Percentiles rank a stretch among this genome's conserved stretches.
Evolutionary conservation across 2,888 invertebrate genomes (phyloP).

Genomic region (Pachymerium ferrugineum): DNA sequence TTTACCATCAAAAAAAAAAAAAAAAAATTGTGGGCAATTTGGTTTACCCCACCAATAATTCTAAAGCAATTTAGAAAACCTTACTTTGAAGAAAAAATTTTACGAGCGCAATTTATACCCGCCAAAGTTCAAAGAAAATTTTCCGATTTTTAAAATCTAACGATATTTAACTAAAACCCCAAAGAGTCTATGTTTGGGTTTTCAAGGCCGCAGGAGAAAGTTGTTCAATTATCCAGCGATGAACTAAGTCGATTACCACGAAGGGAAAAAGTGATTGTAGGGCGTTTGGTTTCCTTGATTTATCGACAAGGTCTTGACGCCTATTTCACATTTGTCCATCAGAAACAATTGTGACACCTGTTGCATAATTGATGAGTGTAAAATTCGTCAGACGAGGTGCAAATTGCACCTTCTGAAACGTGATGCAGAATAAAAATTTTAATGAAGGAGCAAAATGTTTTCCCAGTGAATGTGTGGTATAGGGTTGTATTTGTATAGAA

Average conservation of each 20-base stretch:
- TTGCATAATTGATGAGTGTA: conserved; percentile 1
- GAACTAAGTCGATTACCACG: conserved; percentile 8
- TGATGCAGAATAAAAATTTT: conserved; percentile 10
- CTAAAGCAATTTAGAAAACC: neutral
- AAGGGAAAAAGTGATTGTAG: neutral
- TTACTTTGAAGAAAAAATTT: neutral
- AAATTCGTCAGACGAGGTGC: neutral
- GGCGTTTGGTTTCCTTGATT: neutral
- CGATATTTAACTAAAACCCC: too few species aligned
- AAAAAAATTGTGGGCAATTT: neutral
- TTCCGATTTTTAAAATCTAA: too few species aligned
- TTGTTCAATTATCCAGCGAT: conserved; percentile 10
- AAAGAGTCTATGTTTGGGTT: too few species aligned
- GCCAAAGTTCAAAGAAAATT: neutral
- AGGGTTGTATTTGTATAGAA: neutral
- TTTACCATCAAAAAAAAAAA: neutral
- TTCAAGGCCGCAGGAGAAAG: conserved; percentile 1
- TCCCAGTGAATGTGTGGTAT: neutral
- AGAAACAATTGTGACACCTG: neutral
- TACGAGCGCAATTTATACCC: neutral
- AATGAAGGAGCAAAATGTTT: neutral
- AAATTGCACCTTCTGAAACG: neutral
- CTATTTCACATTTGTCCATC: conserved; percentile 10
- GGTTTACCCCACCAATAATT: conserved; percentile 5
- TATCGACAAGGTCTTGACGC: conserved; percentile 8